phyloP scores from a whole-genome alignment of 2,797 vertebrate species.

The Cossypha dichroa region DNA sequence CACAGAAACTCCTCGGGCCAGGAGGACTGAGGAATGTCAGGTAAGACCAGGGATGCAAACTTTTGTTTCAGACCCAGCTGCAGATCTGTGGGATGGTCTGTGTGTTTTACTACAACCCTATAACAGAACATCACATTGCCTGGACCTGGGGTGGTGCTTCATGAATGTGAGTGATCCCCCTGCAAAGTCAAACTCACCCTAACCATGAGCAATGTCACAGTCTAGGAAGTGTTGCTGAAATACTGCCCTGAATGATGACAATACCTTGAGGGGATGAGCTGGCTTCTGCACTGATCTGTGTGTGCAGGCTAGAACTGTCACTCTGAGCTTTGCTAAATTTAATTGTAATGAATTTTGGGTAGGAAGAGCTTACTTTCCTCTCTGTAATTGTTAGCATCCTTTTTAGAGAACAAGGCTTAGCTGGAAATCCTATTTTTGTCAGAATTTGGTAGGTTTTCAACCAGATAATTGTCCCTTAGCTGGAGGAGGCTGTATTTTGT shows the following conservation, averaged over 20 bases:
- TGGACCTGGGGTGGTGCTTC: not conserved
- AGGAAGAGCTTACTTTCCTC: not conserved
- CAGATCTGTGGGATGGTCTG: not conserved
- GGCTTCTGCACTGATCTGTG: not conserved
- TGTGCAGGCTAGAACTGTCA: not conserved
- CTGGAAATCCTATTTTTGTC: not conserved
- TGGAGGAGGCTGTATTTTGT: not conserved
- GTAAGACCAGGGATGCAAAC: slow-evolving; percentile 56
- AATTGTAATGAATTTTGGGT: not conserved
- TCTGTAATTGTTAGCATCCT: not conserved
- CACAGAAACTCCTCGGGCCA: slow-evolving; percentile 31
- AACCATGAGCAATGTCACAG: too few species aligned
- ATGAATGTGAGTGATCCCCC: not conserved
- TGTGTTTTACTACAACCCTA: not conserved
- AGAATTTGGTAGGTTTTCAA: not conserved
- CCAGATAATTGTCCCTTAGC: not conserved
- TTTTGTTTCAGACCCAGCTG: not conserved
- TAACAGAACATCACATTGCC: fast-evolving
- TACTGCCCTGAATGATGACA: not conserved
- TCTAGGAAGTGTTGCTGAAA: not conserved
- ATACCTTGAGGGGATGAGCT: not conserved
- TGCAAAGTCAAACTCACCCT: too few species aligned
- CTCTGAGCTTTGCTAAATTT: not conserved
- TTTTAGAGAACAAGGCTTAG: not conserved
- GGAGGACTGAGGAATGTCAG: slow-evolving; percentile 76